A percentile compares a stretch with the other conserved stretches of the same genome.
Conservation (phyloP, 2,888 invertebrate species). For the Epirrhoe alternata region DNA sequence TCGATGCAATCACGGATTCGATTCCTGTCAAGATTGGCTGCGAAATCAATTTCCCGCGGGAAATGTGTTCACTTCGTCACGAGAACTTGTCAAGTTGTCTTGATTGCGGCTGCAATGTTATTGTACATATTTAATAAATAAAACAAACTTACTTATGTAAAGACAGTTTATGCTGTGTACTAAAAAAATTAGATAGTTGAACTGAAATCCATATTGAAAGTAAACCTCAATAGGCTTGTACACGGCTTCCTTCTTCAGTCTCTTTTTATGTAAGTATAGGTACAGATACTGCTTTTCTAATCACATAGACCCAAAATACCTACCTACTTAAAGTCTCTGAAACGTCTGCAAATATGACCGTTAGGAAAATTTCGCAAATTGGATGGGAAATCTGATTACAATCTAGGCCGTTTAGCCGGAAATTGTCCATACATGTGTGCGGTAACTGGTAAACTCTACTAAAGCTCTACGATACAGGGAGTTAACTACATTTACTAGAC, state of each 20-base stretch:
- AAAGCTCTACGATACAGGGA: not conserved
- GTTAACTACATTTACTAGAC: not conserved
- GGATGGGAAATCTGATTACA: slow-evolving; percentile 39
- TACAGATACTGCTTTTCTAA: not conserved
- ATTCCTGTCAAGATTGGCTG: slow-evolving; percentile 28
- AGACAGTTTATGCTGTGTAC: too few relatives aligned
- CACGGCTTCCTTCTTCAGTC: too few relatives aligned
- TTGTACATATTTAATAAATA: not conserved
- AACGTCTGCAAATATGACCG: slow-evolving; percentile 38
- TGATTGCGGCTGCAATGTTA: slow-evolving; percentile 10
- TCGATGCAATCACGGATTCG: slow-evolving; percentile 30
- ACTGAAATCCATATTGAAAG: too few relatives aligned
- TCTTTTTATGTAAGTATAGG: too few relatives aligned
- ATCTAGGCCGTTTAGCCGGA: slow-evolving; percentile 28
- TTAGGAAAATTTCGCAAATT: slow-evolving; percentile 39
- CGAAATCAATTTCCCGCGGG: slow-evolving; percentile 35
- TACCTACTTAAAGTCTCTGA: slow-evolving; percentile 22
- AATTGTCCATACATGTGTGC: slow-evolving; percentile 21
- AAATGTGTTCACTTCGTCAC: slow-evolving; percentile 30
- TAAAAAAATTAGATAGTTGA: too few relatives aligned
- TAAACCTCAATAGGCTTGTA: too few relatives aligned
- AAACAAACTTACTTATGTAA: not conserved
- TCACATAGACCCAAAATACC: not conserved
- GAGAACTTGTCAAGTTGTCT: slow-evolving; percentile 24
- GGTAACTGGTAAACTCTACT: slow-evolving; percentile 10